These are phyloP conservation scores for Drosophila fuyamai DNA, from an alignment of 1,140 invertebrate species.

Conservation along the genomic window DNA sequence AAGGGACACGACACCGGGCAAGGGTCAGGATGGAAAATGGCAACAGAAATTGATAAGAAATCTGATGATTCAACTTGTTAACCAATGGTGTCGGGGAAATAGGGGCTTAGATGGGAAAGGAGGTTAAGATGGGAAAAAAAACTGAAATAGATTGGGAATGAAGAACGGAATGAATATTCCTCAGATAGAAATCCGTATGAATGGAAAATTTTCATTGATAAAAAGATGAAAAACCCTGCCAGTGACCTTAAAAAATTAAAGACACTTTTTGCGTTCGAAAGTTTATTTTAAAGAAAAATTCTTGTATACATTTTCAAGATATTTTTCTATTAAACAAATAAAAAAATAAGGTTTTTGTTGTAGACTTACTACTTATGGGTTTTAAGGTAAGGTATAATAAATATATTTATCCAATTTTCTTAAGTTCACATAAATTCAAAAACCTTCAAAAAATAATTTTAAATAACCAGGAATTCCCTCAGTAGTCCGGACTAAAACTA, in stretches of 20 bases:
- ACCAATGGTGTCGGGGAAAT: background rate
- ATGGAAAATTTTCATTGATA: conserved; percentile 4
- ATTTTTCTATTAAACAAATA: no score
- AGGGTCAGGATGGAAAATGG: conserved; percentile 41
- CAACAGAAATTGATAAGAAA: conserved; percentile 49
- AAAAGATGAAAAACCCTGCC: background rate
- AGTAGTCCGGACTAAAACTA: conserved; percentile 5
- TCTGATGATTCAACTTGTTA: conserved; percentile 46
- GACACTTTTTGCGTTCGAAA: no score
- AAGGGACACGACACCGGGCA: conserved; percentile 26
- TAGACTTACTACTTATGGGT: no score
- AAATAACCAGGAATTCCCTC: no score
- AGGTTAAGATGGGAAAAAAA: background rate
- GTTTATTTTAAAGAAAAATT: no score
- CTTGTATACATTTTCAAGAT: no score
- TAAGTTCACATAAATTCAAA: no score
- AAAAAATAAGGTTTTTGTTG: no score
- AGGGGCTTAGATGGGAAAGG: background rate
- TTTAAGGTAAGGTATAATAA: no score
- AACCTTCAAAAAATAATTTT: no score
- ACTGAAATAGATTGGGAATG: conserved; percentile 20
- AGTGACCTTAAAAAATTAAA: background rate
- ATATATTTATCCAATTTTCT: no score
- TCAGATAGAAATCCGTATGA: conserved; percentile 13
- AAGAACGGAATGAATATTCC: conserved; percentile 1